Evolutionary conservation across 2,888 invertebrate genomes (phyloP).

Genomic region (Orthosia cruda): DNA sequence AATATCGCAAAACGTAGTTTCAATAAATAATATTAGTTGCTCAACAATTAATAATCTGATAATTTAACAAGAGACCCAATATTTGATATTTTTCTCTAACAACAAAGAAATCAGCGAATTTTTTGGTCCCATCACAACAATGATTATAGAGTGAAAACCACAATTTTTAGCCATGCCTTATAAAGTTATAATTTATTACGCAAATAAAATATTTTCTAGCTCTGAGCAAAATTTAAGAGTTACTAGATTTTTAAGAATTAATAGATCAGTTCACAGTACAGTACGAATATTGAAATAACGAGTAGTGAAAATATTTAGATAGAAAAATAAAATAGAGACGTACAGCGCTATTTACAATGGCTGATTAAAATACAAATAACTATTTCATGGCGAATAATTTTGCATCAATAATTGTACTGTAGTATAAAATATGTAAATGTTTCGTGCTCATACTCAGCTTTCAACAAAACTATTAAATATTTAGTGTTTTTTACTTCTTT

Average conservation of each 20-base stretch:
- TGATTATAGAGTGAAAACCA: conserved; percentile 65
- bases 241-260: conserved; percentile 13
- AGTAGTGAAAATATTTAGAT: too few relatives aligned
- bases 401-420: conserved; percentile 2
- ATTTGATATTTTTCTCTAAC: conserved; percentile 43
- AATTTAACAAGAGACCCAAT: conserved; percentile 59
- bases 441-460: neutral
- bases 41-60: conserved; percentile 32
- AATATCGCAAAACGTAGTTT: conserved; percentile 33
- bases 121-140: conserved; percentile 83
- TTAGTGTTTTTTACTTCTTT: neutral
- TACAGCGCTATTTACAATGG: neutral
- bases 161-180: conserved; percentile 50
- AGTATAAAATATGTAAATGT: neutral
- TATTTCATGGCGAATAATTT: neutral
- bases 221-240: conserved; percentile 39
- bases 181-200: conserved; percentile 32
- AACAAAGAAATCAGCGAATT: conserved; percentile 72
- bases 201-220: conserved; percentile 37
- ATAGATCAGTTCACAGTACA: conserved; percentile 1
- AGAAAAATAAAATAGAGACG: neutral
- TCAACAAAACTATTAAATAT: neutral
- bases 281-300: conserved; percentile 15
- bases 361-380: neutral
- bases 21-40: conserved; percentile 31